Conservation (phyloP, 2,113 vertebrate genomes). For the Delphinus delphis region DNA sequence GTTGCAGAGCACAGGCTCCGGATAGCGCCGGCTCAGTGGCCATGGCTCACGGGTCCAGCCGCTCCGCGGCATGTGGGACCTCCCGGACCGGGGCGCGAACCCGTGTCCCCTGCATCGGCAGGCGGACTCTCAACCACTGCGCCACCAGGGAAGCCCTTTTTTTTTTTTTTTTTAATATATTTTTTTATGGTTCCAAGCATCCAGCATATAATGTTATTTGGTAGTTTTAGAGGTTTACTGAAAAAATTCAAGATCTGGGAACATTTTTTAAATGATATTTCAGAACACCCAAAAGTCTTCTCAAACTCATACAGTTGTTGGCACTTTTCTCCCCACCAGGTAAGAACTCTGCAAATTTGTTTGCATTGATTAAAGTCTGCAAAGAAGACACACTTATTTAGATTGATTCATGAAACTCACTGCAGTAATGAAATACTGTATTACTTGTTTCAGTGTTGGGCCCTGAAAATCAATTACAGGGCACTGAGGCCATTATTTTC, state of each 20-base stretch:
- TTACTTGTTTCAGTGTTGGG: neutral
- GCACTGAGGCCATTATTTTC: neutral
- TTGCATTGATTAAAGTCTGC: constrained; percentile 40
- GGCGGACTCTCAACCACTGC: too few relatives aligned
- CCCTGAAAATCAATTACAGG: constrained; percentile 49
- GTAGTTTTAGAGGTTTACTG: neutral
- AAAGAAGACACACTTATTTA: constrained; percentile 50
- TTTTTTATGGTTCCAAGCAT: neutral
- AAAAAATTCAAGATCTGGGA: neutral
- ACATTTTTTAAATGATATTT: neutral
- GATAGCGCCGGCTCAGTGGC: too few relatives aligned
- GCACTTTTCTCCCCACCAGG: neutral
- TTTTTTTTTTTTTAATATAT: too few relatives aligned
- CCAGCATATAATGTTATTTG: neutral
- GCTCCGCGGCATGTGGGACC: too few relatives aligned
- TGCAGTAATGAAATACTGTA: neutral
- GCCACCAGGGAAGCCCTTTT: too few relatives aligned
- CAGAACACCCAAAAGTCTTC: neutral
- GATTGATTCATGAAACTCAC: constrained; percentile 4
- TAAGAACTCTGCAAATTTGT: constrained; percentile 1
- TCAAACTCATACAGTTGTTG: neutral
- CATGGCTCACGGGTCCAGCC: too few relatives aligned
- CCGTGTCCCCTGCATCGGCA: too few relatives aligned
- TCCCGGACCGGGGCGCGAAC: too few relatives aligned
- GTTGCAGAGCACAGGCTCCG: too few relatives aligned